Conservation (phyloP, 2,113 vertebrate genomes). For the Salminus brasiliensis region DNA sequence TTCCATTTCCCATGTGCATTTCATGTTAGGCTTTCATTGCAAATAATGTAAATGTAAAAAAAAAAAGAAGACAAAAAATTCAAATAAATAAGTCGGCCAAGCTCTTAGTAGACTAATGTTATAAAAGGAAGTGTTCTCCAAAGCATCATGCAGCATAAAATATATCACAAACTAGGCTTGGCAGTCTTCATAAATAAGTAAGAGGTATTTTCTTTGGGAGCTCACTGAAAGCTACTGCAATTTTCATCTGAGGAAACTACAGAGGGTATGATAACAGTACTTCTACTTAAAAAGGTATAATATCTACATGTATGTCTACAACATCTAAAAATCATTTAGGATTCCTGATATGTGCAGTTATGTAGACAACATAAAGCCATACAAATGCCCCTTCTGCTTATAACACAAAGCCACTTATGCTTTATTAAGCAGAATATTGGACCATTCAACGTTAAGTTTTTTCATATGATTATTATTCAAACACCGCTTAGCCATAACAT, state of each 20-base stretch:
- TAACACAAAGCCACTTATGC: not conserved
- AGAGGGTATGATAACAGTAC: slow-evolving; percentile 24
- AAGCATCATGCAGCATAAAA: slow-evolving; percentile 86
- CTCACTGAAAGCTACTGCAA: slow-evolving; percentile 60
- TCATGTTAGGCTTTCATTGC: slow-evolving; percentile 16
- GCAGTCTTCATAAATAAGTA: slow-evolving; percentile 85
- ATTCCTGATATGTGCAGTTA: not conserved
- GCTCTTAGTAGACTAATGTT: slow-evolving; percentile 73
- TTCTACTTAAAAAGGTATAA: not conserved
- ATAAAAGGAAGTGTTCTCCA: slow-evolving; percentile 77
- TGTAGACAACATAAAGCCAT: too few relatives aligned
- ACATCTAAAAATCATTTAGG: not conserved
- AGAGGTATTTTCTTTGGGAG: slow-evolving; percentile 62
- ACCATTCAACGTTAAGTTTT: not conserved
- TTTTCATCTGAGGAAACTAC: slow-evolving; percentile 54
- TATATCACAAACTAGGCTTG: slow-evolving; percentile 83
- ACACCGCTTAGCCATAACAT: too few relatives aligned
- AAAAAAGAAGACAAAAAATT: slow-evolving; percentile 70
- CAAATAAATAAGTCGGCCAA: slow-evolving; percentile 78
- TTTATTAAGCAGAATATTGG: not conserved
- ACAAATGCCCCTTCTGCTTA: too few relatives aligned
- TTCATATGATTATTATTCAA: not conserved
- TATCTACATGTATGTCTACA: not conserved
- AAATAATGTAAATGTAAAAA: slow-evolving; percentile 61
- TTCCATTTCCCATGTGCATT: not conserved